Percentiles rank a stretch among this genome's conserved stretches.
Conservation (phyloP, 2,113 vertebrate species). For the Sceloporus undulatus region DNA sequence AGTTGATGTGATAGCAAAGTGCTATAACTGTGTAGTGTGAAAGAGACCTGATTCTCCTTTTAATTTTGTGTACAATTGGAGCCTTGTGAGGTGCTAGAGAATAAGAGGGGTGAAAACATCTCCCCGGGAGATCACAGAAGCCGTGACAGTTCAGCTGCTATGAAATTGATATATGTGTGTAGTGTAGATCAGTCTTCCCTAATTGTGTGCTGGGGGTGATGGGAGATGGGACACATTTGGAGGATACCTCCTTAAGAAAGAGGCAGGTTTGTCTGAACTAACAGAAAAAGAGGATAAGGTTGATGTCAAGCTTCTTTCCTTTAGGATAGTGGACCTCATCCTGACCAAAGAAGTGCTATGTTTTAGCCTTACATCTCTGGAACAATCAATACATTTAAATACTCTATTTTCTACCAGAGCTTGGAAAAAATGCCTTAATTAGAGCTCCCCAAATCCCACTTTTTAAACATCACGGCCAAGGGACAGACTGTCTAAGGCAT, state of each 20-base stretch:
- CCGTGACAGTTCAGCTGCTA: neutral
- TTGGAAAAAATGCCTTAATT: too few species aligned
- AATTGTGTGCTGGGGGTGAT: too few species aligned
- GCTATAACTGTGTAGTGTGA: too few species aligned
- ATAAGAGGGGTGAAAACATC: too few species aligned
- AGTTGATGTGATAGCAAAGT: too few species aligned
- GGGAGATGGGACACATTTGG: too few species aligned
- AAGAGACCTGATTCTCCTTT: too few species aligned
- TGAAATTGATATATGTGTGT: neutral
- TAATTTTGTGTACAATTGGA: neutral
- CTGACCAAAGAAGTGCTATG: neutral
- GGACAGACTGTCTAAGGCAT: too few species aligned
- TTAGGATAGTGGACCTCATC: neutral
- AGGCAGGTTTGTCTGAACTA: neutral
- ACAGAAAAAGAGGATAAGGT: neutral
- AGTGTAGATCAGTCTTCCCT: neutral
- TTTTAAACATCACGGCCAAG: too few species aligned
- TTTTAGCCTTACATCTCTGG: conserved; percentile 42
- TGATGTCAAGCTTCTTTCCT: neutral
- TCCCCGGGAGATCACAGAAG: neutral
- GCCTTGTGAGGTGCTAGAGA: neutral
- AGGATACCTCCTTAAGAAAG: too few species aligned
- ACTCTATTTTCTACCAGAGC: conserved; percentile 7
- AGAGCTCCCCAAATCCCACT: too few species aligned
- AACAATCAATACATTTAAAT: conserved; percentile 50